Evolutionary conservation across 1,140 invertebrate genomes (phyloP).

Genomic region (Papilio polytes): DNA sequence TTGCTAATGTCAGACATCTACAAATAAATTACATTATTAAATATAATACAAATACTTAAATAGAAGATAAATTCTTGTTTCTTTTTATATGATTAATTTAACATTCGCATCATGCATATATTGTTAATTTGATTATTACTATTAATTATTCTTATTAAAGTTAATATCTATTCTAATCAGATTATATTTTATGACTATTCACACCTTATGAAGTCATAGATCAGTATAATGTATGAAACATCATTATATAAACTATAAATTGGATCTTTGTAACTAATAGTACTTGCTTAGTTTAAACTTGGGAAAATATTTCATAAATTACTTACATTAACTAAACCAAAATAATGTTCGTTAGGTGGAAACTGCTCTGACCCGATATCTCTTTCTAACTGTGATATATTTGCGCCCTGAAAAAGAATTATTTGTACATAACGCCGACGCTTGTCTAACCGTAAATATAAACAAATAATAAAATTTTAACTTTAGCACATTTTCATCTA

Average conservation of each 20-base stretch:
- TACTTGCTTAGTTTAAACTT: neutral
- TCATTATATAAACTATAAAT: neutral
- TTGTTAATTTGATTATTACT: too few species aligned
- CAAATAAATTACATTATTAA: neutral
- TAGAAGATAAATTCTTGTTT: neutral
- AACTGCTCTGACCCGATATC: slow-evolving; percentile 99
- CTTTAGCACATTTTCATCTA: neutral
- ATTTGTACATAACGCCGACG: slow-evolving; percentile 45
- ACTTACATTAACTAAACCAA: slow-evolving; percentile 99
- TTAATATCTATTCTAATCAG: neutral
- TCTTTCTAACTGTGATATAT: slow-evolving; percentile 98
- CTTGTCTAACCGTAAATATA: slow-evolving; percentile 38
- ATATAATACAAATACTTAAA: neutral
- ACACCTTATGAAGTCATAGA: neutral
- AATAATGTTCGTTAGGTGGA: slow-evolving; percentile 99
- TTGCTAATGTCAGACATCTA: too few species aligned
- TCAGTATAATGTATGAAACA: neutral
- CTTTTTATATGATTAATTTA: neutral
- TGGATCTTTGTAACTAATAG: neutral
- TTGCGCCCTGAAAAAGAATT: slow-evolving; percentile 92
- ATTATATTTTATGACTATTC: neutral
- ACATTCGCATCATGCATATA: too few species aligned
- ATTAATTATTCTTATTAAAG: neutral
- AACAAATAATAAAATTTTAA: slow-evolving; percentile 12
- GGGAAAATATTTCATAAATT: slow-evolving; percentile 22